Evolutionary conservation across 2,888 invertebrate genomes (phyloP).

Genomic region (Leptopilina drosophilae): DNA sequence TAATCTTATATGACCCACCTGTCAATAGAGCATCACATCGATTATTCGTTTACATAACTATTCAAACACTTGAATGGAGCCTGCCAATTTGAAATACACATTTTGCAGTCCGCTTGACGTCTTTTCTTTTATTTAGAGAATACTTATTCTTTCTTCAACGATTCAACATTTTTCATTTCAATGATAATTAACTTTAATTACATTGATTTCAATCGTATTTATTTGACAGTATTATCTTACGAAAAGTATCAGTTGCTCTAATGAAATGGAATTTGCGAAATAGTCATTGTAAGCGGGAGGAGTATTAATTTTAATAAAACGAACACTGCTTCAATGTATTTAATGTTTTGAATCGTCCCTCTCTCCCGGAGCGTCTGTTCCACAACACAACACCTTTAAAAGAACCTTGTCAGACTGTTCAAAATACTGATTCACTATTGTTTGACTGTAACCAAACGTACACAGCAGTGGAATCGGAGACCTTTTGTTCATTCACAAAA

Average conservation of each 20-base stretch:
- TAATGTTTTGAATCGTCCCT: not conserved
- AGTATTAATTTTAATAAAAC: not conserved
- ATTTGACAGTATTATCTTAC: no score
- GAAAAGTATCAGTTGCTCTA: no score
- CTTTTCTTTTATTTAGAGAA: not conserved
- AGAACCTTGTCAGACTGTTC: constrained; percentile 16
- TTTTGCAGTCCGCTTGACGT: not conserved
- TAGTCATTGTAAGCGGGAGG: not conserved
- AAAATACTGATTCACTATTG: constrained; percentile 5
- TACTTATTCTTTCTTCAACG: not conserved
- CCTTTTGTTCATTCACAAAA: constrained; percentile 11
- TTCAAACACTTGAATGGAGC: constrained; percentile 44
- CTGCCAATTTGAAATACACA: not conserved
- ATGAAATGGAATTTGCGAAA: no score
- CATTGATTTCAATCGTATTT: no score
- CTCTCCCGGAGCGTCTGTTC: no score
- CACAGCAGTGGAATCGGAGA: not conserved
- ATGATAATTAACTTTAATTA: no score
- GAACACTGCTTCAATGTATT: not conserved
- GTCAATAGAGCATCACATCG: constrained; percentile 54
- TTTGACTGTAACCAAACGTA: not conserved
- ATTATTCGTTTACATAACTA: constrained; percentile 52
- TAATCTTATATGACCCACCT: constrained; percentile 52
- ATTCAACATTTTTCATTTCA: no score
- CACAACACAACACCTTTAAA: not conserved